These are phyloP conservation scores for Asobara japonica DNA, from an alignment of 1,140 invertebrate genomes.

Conservation along the genomic window DNA sequence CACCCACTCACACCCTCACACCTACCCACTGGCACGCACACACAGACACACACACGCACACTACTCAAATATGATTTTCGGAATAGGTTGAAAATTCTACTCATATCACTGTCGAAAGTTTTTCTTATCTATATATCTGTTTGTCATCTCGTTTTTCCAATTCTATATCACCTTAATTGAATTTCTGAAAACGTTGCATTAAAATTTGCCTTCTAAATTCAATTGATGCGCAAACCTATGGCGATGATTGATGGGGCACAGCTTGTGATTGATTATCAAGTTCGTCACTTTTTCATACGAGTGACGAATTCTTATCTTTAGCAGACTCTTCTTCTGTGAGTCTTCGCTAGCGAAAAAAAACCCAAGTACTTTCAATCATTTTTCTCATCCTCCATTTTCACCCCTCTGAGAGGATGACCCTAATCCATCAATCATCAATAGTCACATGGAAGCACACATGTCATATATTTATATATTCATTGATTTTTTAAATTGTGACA, in stretches of 20 bases:
- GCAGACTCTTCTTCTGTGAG: neutral
- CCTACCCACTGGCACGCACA: no score
- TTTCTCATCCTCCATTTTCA: neutral
- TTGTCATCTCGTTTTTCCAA: no score
- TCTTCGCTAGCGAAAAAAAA: neutral
- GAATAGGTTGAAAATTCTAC: no score
- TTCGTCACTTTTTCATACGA: neutral
- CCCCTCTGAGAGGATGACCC: neutral
- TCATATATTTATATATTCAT: no score
- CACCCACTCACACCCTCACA: no score
- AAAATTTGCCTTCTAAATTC: neutral
- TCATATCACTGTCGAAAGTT: no score
- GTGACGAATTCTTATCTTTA: slow-evolving; percentile 18
- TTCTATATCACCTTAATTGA: no score
- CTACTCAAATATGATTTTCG: no score
- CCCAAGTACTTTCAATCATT: neutral
- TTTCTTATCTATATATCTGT: no score
- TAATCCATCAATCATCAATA: slow-evolving; percentile 2
- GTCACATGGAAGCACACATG: neutral
- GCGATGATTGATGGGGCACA: slow-evolving; percentile 2
- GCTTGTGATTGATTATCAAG: neutral
- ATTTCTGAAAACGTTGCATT: neutral
- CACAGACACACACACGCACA: no score
- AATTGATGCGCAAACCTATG: neutral
- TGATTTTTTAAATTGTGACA: no score